These are phyloP conservation scores for Momotus momota DNA, from an alignment of 2,797 vertebrate genomes.

Conservation along the genomic window DNA sequence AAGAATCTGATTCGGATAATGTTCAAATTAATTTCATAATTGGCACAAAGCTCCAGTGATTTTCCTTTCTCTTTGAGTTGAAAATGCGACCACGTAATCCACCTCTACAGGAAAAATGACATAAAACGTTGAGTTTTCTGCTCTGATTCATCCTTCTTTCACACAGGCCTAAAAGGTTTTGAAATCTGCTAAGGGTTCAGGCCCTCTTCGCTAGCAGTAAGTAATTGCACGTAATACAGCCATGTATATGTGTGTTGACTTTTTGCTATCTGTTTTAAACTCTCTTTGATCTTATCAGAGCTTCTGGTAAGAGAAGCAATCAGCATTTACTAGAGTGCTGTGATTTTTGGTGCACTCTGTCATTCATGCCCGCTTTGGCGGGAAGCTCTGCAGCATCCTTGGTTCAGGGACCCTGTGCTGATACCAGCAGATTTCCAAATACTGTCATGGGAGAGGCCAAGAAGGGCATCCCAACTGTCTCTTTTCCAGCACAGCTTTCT, in stretches of 20 bases:
- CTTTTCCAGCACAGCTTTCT: background rate
- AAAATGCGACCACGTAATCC: rapidly evolving
- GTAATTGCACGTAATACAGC: background rate
- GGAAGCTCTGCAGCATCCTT: background rate
- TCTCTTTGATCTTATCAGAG: background rate
- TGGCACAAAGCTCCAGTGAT: background rate
- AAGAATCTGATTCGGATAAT: background rate
- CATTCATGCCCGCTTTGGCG: background rate
- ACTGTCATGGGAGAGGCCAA: rapidly evolving
- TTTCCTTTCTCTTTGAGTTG: background rate
- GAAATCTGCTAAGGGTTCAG: background rate
- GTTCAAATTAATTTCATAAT: background rate
- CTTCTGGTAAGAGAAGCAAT: background rate
- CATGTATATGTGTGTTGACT: background rate
- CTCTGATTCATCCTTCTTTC: background rate
- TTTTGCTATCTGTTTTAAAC: background rate
- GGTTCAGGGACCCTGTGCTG: rapidly evolving
- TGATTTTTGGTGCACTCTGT: background rate
- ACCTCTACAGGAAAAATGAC: background rate
- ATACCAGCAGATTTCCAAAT: background rate
- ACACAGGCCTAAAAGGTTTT: background rate
- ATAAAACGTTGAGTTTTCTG: background rate
- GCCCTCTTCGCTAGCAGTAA: background rate
- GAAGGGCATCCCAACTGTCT: background rate
- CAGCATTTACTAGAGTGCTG: background rate